Percentiles rank a stretch among this genome's conserved stretches.
Evolutionary conservation across 2,797 vertebrate genomes (phyloP).

Genomic region (Enteromius unitaeniatus): DNA sequence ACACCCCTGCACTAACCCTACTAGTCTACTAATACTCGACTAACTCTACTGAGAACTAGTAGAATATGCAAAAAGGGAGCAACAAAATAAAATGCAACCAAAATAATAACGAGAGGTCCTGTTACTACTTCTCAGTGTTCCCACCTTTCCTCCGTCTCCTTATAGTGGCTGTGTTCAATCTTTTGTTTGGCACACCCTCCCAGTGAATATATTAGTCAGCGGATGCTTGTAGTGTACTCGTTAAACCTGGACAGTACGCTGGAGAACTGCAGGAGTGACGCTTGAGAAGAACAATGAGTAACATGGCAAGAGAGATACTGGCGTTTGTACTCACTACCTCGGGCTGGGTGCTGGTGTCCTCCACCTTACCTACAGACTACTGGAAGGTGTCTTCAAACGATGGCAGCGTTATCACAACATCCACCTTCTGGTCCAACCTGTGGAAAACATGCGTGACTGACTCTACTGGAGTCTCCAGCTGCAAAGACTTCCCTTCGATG

Average conservation of each 20-base stretch:
- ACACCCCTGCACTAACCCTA: too few species aligned
- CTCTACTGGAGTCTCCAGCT: slow-evolving; percentile 94
- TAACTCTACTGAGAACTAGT: too few species aligned
- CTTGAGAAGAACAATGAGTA: slow-evolving; percentile 74
- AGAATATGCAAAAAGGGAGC: background rate
- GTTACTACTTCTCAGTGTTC: background rate
- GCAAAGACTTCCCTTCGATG: slow-evolving; percentile 96
- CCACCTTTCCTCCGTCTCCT: background rate
- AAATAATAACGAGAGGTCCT: background rate
- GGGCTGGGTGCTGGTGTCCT: slow-evolving; percentile 92
- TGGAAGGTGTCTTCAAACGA: slow-evolving; percentile 96
- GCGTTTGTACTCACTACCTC: slow-evolving; percentile 85
- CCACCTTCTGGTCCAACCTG: slow-evolving; percentile 94
- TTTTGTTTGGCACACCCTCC: background rate
- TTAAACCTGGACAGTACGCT: background rate
- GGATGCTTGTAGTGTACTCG: background rate
- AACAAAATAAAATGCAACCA: background rate
- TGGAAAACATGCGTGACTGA: slow-evolving; percentile 97
- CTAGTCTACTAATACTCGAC: too few species aligned
- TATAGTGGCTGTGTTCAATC: background rate
- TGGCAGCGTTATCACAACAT: slow-evolving; percentile 95
- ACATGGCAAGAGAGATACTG: slow-evolving; percentile 85
- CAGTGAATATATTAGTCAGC: slow-evolving; percentile 22
- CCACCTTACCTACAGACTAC: slow-evolving; percentile 92
- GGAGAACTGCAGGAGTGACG: background rate